These are phyloP conservation scores for Molorchus minor DNA, from an alignment of 2,888 invertebrate genomes.

Conservation along the genomic window DNA sequence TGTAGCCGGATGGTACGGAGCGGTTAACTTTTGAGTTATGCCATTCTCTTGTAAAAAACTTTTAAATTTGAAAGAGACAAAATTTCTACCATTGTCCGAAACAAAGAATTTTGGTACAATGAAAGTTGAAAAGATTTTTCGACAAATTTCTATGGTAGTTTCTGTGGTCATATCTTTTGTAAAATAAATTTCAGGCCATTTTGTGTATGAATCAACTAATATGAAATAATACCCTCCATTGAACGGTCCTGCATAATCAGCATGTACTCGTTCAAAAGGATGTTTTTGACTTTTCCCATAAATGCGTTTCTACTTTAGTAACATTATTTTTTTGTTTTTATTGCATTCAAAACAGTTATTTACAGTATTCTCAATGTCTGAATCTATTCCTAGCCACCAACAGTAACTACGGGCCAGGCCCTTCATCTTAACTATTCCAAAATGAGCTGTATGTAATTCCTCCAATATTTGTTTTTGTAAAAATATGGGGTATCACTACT, in stretches of 20 bases:
- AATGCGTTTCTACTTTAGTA: not conserved
- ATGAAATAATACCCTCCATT: no score
- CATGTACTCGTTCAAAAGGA: no score
- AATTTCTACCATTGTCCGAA: conserved; percentile 7
- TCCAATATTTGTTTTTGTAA: not conserved
- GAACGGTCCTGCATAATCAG: no score
- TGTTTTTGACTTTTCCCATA: not conserved
- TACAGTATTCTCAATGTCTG: conserved; percentile 10
- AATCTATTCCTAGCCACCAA: conserved; percentile 11
- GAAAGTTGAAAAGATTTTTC: conserved; percentile 3
- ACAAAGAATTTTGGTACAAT: conserved; percentile 1
- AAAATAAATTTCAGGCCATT: conserved; percentile 1
- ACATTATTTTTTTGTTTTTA: not conserved
- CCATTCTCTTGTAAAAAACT: conserved; percentile 13
- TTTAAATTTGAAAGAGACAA: not conserved
- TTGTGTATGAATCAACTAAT: no score
- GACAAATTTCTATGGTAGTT: not conserved
- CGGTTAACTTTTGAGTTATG: conserved; percentile 9
- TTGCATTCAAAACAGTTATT: not conserved
- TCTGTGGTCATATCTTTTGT: not conserved
- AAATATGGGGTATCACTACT: conserved; percentile 1
- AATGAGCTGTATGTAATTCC: conserved; percentile 12
- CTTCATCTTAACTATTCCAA: conserved; percentile 14
- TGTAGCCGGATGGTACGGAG: not conserved
- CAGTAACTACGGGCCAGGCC: not conserved